Conservation (phyloP, 2,888 invertebrate genomes). For the Sphinx pinastri region DNA sequence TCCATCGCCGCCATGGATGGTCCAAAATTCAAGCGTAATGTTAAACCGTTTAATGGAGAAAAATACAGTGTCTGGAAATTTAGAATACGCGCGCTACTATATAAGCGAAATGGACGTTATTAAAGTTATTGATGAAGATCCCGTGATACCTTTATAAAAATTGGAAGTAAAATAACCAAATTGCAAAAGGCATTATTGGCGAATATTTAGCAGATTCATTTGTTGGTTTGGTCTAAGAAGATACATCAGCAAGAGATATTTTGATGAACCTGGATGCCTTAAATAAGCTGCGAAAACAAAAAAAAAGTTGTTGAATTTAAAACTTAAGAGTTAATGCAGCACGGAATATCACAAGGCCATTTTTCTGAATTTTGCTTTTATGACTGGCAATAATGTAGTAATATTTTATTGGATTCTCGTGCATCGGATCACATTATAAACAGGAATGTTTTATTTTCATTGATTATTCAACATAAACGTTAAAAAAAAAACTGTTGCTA, state of each 20-base stretch:
- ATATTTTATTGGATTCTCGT: too few relatives aligned
- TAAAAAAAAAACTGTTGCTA: too few relatives aligned
- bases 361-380: too few relatives aligned
- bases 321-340: neutral
- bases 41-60: too few relatives aligned
- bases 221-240: neutral
- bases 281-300: neutral
- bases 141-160: neutral
- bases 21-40: too few relatives aligned
- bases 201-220: neutral
- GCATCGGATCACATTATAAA: neutral
- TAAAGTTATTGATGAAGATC: neutral
- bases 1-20: too few relatives aligned
- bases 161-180: neutral
- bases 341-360: neutral
- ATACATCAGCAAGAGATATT: neutral
- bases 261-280: neutral
- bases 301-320: too few relatives aligned
- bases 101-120: neutral
- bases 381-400: too few relatives aligned
- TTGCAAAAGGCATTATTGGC: neutral
- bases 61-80: neutral
- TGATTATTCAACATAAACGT: too few relatives aligned
- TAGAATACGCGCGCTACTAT: neutral
- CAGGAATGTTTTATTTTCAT: too few relatives aligned